phyloP scores from a whole-genome alignment of 1,140 invertebrate genomes.

The Spodoptera litura region DNA sequence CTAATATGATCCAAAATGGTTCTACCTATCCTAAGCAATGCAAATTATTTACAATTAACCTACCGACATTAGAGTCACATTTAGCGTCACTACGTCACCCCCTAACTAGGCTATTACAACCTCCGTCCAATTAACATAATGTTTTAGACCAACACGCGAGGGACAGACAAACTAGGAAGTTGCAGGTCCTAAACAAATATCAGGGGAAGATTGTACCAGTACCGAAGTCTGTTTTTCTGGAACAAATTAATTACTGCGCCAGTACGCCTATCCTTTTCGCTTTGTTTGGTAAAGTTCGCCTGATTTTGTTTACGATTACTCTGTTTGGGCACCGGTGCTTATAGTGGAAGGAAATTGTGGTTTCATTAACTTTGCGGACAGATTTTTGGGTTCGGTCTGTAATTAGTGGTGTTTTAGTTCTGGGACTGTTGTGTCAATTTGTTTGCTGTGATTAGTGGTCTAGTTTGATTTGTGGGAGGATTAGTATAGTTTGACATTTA shows the following conservation, averaged over 20 bases:
- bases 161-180: slow-evolving; percentile 37
- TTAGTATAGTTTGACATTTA: too few species aligned
- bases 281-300: slow-evolving; percentile 42
- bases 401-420: slow-evolving; percentile 21
- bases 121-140: slow-evolving; percentile 47
- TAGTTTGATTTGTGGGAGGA: neutral
- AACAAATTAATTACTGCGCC: slow-evolving; percentile 46
- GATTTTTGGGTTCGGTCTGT: slow-evolving; percentile 13
- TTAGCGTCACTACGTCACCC: slow-evolving; percentile 6
- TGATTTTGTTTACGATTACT: slow-evolving; percentile 44
- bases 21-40: neutral
- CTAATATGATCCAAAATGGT: too few species aligned
- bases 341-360: slow-evolving; percentile 26
- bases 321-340: slow-evolving; percentile 28
- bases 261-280: slow-evolving; percentile 38
- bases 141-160: slow-evolving; percentile 41
- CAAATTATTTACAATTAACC: neutral
- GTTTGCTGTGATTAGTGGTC: neutral
- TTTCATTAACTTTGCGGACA: slow-evolving; percentile 23
- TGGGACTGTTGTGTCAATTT: neutral
- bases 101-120: slow-evolving; percentile 6
- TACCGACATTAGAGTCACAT: neutral
- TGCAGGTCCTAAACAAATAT: slow-evolving; percentile 66
- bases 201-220: slow-evolving; percentile 17
- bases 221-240: slow-evolving; percentile 40